These are phyloP conservation scores for Myopa testacea DNA, from an alignment of 2,888 invertebrate genomes.

Conservation along the genomic window DNA sequence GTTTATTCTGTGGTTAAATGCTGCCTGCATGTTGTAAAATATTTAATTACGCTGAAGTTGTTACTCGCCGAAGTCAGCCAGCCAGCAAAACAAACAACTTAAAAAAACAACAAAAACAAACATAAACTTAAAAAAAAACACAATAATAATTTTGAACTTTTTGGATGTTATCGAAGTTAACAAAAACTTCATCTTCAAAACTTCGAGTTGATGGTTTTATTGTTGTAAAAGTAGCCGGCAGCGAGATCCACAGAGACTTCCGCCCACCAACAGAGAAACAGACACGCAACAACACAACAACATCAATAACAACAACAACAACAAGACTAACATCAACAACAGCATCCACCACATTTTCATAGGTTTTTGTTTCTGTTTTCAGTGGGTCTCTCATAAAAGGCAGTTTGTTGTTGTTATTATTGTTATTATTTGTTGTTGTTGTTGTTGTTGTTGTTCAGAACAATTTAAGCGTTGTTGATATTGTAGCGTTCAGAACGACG, in stretches of 20 bases:
- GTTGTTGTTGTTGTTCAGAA: no score
- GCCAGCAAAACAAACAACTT: background rate
- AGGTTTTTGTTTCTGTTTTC: slow-evolving; percentile 1
- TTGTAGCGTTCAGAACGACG: background rate
- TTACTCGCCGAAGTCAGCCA: background rate
- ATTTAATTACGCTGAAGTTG: slow-evolving; percentile 34
- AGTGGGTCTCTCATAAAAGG: no score
- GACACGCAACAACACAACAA: no score
- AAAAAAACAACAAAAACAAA: background rate
- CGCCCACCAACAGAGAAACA: no score
- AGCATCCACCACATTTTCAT: background rate
- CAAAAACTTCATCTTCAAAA: background rate
- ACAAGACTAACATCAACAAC: no score
- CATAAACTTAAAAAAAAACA: background rate
- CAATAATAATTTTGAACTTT: background rate
- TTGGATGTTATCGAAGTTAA: background rate
- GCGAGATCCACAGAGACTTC: background rate
- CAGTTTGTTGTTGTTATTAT: no score
- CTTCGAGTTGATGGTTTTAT: background rate
- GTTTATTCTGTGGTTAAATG: background rate
- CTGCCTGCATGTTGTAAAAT: slow-evolving; percentile 8
- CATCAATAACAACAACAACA: background rate
- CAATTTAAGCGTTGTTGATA: background rate
- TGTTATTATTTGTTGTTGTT: no score
- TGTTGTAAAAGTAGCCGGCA: slow-evolving; percentile 5